Conservation (phyloP, 2,797 vertebrate genomes). For the Myoxocephalus aenaeus region DNA sequence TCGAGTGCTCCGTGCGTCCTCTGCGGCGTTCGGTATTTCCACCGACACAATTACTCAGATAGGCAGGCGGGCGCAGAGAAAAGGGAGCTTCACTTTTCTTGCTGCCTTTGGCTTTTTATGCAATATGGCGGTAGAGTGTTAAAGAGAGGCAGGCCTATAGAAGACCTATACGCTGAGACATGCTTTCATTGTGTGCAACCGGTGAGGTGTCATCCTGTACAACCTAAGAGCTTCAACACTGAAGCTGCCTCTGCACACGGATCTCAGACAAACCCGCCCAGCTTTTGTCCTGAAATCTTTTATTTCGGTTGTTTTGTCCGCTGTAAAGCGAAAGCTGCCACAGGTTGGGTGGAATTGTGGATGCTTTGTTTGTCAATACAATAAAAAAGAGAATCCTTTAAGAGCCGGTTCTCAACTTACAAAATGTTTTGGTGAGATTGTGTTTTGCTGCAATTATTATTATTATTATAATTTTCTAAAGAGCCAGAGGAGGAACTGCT, state of each 20-base stretch:
- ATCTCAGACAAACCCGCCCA: background rate
- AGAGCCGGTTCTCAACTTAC: slow-evolving; percentile 17
- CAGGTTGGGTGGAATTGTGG: background rate
- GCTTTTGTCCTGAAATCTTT: background rate
- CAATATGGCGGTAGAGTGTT: background rate
- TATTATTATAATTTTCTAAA: background rate
- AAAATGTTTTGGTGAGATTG: slow-evolving; percentile 1
- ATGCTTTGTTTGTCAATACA: slow-evolving; percentile 20
- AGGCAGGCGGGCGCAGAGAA: slow-evolving; percentile 1
- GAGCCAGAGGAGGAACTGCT: background rate
- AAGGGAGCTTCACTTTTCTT: slow-evolving; percentile 14
- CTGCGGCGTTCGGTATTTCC: slow-evolving; percentile 37
- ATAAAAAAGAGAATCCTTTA: background rate
- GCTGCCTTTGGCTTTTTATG: slow-evolving; percentile 8
- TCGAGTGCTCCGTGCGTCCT: slow-evolving; percentile 51
- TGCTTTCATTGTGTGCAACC: background rate
- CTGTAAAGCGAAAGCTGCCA: background rate
- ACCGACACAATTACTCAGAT: slow-evolving; percentile 52
- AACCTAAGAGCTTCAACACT: background rate
- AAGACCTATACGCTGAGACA: background rate
- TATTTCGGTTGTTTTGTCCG: background rate
- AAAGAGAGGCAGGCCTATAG: slow-evolving; percentile 13
- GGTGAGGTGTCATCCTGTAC: background rate
- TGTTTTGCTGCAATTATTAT: slow-evolving; percentile 1
- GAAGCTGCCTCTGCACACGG: background rate